Percentiles rank a stretch among this genome's conserved stretches.
Evolutionary conservation across 2,888 invertebrate genomes (phyloP).

Genomic region (Drosophila yooni): DNA sequence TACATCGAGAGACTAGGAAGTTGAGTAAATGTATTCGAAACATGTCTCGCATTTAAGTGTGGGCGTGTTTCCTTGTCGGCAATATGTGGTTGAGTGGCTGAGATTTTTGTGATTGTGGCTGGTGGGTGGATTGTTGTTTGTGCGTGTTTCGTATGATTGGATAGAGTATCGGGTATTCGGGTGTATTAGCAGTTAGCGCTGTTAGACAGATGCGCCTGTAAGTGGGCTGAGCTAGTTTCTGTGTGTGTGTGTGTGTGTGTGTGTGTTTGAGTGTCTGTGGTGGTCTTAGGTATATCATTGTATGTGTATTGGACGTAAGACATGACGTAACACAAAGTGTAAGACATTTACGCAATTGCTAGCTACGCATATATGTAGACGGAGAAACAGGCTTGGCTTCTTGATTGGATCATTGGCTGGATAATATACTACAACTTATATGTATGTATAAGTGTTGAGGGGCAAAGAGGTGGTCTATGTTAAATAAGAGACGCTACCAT

Average conservation of each 20-base stretch:
- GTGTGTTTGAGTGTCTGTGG: constrained; percentile 19
- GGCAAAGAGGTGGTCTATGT: constrained; percentile 20
- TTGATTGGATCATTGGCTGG: constrained; percentile 27
- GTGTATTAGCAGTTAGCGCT: constrained; percentile 26
- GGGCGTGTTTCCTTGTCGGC: constrained; percentile 39
- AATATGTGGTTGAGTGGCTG: constrained; percentile 45
- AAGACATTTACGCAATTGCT: constrained; percentile 68
- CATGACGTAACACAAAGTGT: constrained; percentile 74
- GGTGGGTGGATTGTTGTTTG: constrained; percentile 29
- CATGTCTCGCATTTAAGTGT: constrained; percentile 48
- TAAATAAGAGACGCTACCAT: constrained; percentile 81
- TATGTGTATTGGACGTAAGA: constrained; percentile 56
- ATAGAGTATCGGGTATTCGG: constrained; percentile 10
- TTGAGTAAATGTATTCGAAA: constrained; percentile 26
- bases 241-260: constrained; percentile 23
- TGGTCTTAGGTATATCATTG: constrained; percentile 10
- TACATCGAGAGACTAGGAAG: constrained; percentile 13
- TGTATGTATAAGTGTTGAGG: constrained; percentile 20
- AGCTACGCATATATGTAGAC: constrained; percentile 33
- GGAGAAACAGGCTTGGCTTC: constrained; percentile 20
- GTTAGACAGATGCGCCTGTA: constrained; percentile 9
- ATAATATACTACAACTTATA: constrained; percentile 18
- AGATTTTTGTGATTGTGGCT: constrained; percentile 35
- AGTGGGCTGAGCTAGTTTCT: constrained; percentile 24
- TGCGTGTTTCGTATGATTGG: constrained; percentile 25